Percentiles rank a stretch among this genome's conserved stretches.
phyloP scores from a whole-genome alignment of 2,888 invertebrate species.

The Agonopterix alstromeriana region DNA sequence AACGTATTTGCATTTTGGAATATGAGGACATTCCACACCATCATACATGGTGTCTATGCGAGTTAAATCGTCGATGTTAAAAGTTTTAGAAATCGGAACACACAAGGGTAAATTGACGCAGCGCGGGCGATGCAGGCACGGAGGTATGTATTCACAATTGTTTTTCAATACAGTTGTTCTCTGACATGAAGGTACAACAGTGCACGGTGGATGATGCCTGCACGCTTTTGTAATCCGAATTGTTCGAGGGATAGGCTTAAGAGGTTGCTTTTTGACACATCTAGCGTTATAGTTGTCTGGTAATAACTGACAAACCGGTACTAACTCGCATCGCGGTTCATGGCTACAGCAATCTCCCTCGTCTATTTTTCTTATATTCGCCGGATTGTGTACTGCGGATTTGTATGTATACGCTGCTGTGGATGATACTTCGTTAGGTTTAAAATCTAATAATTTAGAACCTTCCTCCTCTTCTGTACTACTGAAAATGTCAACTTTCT shows the following conservation, averaged over 20 bases:
- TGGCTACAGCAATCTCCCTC: constrained; percentile 39
- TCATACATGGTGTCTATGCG: constrained; percentile 26
- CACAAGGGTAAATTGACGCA: constrained; percentile 63
- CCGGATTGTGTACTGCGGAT: constrained; percentile 18
- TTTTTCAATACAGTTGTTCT: constrained; percentile 50
- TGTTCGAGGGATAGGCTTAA: constrained; percentile 34
- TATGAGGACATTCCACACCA: constrained; percentile 25
- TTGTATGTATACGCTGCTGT: constrained; percentile 25
- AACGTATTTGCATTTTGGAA: constrained; percentile 32
- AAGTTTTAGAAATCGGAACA: constrained; percentile 45
- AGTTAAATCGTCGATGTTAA: constrained; percentile 35
- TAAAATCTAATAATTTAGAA: constrained; percentile 21
- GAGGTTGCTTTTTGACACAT: constrained; percentile 22
- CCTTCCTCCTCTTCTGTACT: constrained; percentile 43
- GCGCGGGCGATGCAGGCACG: constrained; percentile 57
- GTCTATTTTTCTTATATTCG: constrained; percentile 16
- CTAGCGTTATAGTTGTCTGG: constrained; percentile 32
- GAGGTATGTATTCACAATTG: constrained; percentile 56
- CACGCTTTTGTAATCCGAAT: constrained; percentile 63
- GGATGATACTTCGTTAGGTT: constrained; percentile 25
- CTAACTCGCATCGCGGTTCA: constrained; percentile 49
- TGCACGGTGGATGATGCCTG: constrained; percentile 63
- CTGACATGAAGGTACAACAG: constrained; percentile 64
- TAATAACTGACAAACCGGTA: constrained; percentile 55
- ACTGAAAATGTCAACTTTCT: constrained; percentile 42